Evolutionary conservation across 1,140 invertebrate genomes (phyloP), one percentile per base, ranked within the genome.

Genomic region (Pseudomyrmex gracilis): DNA sequence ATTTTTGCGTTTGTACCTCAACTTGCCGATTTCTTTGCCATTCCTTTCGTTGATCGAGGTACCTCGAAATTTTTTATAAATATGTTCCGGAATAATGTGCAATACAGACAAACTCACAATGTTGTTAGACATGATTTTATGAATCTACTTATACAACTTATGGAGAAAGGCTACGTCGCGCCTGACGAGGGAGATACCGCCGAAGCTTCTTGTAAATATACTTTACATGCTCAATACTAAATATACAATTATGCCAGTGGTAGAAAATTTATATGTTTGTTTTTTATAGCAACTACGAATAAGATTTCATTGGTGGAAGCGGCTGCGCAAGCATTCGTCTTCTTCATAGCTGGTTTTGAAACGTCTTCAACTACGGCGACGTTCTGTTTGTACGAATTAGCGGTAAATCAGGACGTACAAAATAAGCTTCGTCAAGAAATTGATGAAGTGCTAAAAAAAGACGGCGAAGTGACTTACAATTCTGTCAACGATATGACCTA

Each of bases 321-420:
- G 17, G 76, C 86, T 2, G 88, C 89, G 1, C 90, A 92, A 77
- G 87, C 84, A 10, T 91, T 64, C n/a, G 73, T 90, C 0, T 92
- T 92, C 60, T 91, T 92, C 17, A 9, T 93, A 9, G 93, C 91
- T 13, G 94, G 94, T 24, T 94, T 92, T 61, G 94, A 94, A 85
- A 93, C 93, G 2, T 90, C 93, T 3, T 87, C 93, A 0, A 85
- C 91, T 0, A 89, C 90, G 7, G 87, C 89, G 0, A 89, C 89
- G 0, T 90, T 76, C 10, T 90, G 87, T 55, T 0, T 94, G 10
- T 95, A 95, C n/a, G 92, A 93, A 83, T 78, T 93, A n/a, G 87
- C 91, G 1, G 2, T 67, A 5, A 80, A 91, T 78, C 83, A 60
- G 20, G 89, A 91, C 5, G 84, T 94, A 17, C 94, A 94, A 24